These are phyloP conservation scores for Rhagophthalmus giganteus DNA, from an alignment of 2,888 invertebrate genomes.

Conservation along the genomic window DNA sequence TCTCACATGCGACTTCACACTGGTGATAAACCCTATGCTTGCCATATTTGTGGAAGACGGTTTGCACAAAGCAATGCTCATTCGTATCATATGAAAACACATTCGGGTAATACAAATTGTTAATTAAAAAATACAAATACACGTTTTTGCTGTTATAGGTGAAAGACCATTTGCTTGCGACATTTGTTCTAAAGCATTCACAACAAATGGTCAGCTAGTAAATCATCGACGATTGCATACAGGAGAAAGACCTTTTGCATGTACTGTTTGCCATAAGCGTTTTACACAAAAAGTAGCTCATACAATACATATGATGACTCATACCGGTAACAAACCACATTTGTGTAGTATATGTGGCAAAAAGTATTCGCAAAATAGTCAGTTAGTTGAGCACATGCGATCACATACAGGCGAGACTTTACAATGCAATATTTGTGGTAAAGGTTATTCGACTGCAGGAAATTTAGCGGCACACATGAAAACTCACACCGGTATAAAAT, in stretches of 20 bases:
- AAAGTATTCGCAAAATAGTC: conserved; percentile 40
- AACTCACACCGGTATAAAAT: conserved; percentile 41
- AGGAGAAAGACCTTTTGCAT: conserved; percentile 48
- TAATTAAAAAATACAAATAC: conserved; percentile 1
- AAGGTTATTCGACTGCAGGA: conserved; percentile 38
- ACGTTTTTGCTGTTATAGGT: too few species aligned
- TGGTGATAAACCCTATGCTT: conserved; percentile 43
- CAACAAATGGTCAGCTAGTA: conserved; percentile 40
- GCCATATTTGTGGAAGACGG: conserved; percentile 41
- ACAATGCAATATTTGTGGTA: conserved; percentile 40
- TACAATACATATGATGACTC: conserved; percentile 41
- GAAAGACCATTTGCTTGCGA: conserved; percentile 37
- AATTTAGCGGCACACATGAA: conserved; percentile 45
- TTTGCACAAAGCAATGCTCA: conserved; percentile 41
- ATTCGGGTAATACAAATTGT: conserved; percentile 30
- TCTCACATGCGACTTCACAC: conserved; percentile 35
- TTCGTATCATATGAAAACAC: conserved; percentile 39
- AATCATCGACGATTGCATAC: conserved; percentile 41
- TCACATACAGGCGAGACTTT: conserved; percentile 44
- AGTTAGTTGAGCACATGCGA: conserved; percentile 40
- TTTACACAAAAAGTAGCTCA: conserved; percentile 43
- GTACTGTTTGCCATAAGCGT: conserved; percentile 47
- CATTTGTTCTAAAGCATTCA: conserved; percentile 36
- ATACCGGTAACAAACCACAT: conserved; percentile 40
- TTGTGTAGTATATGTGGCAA: conserved; percentile 42